Base-by-base conservation (phyloP, 2,113 vertebrate genomes). In the Diglossa brunneiventris region DNA sequence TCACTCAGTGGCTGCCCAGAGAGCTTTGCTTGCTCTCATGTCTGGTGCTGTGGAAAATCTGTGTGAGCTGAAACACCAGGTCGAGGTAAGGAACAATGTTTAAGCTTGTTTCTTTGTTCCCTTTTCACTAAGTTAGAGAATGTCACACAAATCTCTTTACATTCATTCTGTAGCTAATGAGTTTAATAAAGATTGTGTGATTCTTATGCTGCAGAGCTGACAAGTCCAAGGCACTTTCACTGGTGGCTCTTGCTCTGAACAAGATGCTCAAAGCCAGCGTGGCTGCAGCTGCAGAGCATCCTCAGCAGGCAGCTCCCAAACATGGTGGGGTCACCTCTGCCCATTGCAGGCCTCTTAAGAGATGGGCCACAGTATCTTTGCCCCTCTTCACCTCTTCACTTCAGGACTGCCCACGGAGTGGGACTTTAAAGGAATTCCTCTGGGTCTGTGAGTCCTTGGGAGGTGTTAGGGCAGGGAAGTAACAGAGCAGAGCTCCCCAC, bases 221-320 rank as follows among this genome's bases (percentile, higher is more conserved):
- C 52, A 44, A 41, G 22, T 47, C 67, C 44, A 42, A 64, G 80
- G 49, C 44, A 7, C 53, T 37, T 17, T 22, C 64, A 27, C 26
- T 12, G 6, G 24, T 18, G 26, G 11, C 17, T 31, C 58, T 10
- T 20, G 50, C 52, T 44, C 70, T 62, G 82, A 62, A 27, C 12
- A n/a, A n/a, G 69, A 3, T 22, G n/a, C 42, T 44, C 41, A 6
- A 11, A 44, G 18, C 6, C 55, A 42, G 28, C 0, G 1, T 6
- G 76, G 17, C 5, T 20, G 19, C 7, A 66, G 69, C 50, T 87
- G 44, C 11, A 5, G 7, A 7, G 21, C 33, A 6, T 11, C 59
- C 61, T 31, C 27, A 28, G 35, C 8, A 6, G 2, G 15, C 49
- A 28, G 16, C 9, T 56, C 68, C 37, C 41, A 5, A 4, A 22